Evolutionary conservation across 1,140 invertebrate genomes (phyloP), one percentile per base, ranked within the genome.

Genomic region (Apis mellifera): DNA sequence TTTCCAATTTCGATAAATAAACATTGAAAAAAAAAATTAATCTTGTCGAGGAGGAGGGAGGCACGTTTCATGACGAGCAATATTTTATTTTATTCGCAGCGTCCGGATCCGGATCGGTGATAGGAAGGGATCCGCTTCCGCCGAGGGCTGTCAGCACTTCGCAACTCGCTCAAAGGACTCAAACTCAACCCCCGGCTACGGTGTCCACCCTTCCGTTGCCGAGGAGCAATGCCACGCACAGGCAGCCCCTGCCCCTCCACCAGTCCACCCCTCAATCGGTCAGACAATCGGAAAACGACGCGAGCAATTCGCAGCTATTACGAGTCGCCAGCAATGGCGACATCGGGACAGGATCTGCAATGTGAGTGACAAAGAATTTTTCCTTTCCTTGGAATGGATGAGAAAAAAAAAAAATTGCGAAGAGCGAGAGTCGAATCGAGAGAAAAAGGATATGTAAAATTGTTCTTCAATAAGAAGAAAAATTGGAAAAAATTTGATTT

Each of bases 31-130:
- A n/a, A n/a, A n/a, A n/a, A n/a, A n/a, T n/a, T n/a, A n/a, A n/a
- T n/a, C n/a, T n/a, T n/a, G n/a, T n/a, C n/a, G n/a, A n/a, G n/a
- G n/a, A n/a, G n/a, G n/a, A n/a, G n/a, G n/a, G n/a, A n/a, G n/a
- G n/a, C n/a, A n/a, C n/a, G n/a, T n/a, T 79, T 65, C 57, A 82
- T 74, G 52, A 52, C 21, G 42, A 17, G 21, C 32, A 71, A 82
- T 54, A 26, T 69, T 74, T 74, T 54, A 26, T 69, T 74, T 74
- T 66, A 23, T 87, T 77, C 92, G 17, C 93, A 95, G 95, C 95
- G 62, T 95, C 95, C 75, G 95, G 95, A 70, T 95, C 95, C 42
- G 94, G 95, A 79, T 95, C 95, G 75, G 94, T 95, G 89, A 95
- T 95, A 89, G 94, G 94, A 42, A 93, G 94, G 79, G 94, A 95